Base-by-base conservation (phyloP, 2,797 vertebrate genomes). In the Cryptoblepharus egeriae region DNA sequence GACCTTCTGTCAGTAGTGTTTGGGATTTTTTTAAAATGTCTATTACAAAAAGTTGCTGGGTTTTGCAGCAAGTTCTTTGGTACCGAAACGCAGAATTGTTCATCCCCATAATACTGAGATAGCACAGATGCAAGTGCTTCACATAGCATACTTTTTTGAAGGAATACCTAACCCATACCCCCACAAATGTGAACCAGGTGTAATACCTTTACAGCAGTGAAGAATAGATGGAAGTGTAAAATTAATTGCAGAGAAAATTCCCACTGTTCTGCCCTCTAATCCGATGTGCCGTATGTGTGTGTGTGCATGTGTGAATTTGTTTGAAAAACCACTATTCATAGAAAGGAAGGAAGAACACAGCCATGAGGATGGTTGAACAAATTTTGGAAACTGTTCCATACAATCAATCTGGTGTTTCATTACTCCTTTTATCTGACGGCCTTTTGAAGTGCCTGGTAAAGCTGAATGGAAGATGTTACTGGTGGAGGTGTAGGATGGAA, bases 171-270 rank as follows among this genome's bases (percentile, higher is more conserved):
- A 35, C 39, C 57, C 78, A 72, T 72, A 72, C 63, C 57, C 22
- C 37, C 55, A 80, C 37, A n/a, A 80, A 80, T 72, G 30, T 35
- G 42, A 72, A 72, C 57, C 68, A 80, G 68, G 58, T 72, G 35
- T 22, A 32, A 52, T 22, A 16, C 16, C 45, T 57, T 63, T 72
- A 28, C 57, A 80, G 58, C 69, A 30, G 18, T 52, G 49, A 52
- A 55, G 49, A 32, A 55, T 30, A 39, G 30, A 22, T 73, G 30
- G 71, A 32, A 11, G 39, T 35, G 22, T 20, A 80, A 30, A 39
- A 80, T 26, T 4, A n/a, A 57, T 11, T 81, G 26, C 58, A 52
- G 67, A 37, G 22, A 1, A 0, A 35, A 30, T 83, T 64, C 86
- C 26, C 58, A 75, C 22, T 10, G 1, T 39, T 10, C 7, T 9